These are phyloP conservation scores for Eubucco bourcierii DNA, from an alignment of 2,113 vertebrate genomes.

Conservation along the genomic window DNA sequence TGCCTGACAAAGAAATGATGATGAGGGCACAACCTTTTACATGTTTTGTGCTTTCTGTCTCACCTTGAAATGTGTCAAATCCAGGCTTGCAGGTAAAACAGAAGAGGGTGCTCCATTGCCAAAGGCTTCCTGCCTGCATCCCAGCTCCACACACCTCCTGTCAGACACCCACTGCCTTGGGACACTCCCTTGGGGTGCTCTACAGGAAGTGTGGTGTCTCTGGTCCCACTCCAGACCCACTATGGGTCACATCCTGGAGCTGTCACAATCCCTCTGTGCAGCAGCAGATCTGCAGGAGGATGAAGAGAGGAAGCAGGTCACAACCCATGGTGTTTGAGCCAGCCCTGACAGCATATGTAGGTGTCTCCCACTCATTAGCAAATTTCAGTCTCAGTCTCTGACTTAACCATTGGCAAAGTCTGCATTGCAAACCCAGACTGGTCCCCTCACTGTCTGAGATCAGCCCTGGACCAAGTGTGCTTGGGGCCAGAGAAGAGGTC, in stretches of 20 bases:
- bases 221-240: background rate
- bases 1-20: background rate
- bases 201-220: background rate
- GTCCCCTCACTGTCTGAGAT: background rate
- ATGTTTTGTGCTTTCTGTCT: background rate
- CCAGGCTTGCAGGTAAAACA: background rate
- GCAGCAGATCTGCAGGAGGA: background rate
- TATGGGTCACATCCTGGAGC: background rate
- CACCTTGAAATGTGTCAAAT: background rate
- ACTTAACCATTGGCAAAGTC: background rate
- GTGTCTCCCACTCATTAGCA: background rate
- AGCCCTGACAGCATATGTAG: fast-evolving
- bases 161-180: fast-evolving
- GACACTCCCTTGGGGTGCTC: background rate
- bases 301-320: background rate
- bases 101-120: background rate
- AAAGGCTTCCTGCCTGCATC: background rate
- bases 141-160: background rate
- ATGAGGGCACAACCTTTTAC: background rate
- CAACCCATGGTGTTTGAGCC: background rate
- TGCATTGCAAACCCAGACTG: background rate
- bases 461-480: background rate
- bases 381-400: background rate
- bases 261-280: fast-evolving
- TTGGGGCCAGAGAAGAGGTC: background rate